phyloP scores from a whole-genome alignment of 2,888 invertebrate species.

The Pocota personata region DNA sequence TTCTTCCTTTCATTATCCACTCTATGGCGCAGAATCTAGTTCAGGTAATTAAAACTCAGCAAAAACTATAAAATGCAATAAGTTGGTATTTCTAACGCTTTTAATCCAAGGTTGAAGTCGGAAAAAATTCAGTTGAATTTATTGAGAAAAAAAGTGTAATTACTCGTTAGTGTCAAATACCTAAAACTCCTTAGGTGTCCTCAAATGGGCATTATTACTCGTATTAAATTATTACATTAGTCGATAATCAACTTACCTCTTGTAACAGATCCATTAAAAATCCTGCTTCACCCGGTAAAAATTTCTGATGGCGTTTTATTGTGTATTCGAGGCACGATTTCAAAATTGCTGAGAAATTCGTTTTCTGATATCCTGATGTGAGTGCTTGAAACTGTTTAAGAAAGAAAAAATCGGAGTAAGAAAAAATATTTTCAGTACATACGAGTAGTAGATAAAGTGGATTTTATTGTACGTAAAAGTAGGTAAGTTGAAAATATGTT shows the following conservation, averaged over 20 bases:
- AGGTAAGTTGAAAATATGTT: too few species aligned
- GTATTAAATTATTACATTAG: neutral
- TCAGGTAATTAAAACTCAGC: too few species aligned
- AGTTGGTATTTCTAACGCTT: too few species aligned
- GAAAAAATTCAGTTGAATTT: too few species aligned
- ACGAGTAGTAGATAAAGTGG: neutral
- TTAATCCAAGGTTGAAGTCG: too few species aligned
- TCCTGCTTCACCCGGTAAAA: conserved; percentile 82
- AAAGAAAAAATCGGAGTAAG: neutral
- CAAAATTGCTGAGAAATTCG: conserved; percentile 82
- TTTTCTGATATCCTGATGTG: conserved; percentile 81
- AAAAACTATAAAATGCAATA: too few species aligned
- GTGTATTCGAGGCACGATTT: conserved; percentile 82
- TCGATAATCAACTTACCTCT: conserved; percentile 78
- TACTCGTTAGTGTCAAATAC: too few species aligned
- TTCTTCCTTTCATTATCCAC: too few species aligned
- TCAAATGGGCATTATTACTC: too few species aligned
- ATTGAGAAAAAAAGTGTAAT: too few species aligned
- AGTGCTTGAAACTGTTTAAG: conserved; percentile 78
- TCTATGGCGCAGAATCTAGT: too few species aligned
- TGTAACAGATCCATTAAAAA: conserved; percentile 82
- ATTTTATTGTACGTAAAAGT: neutral
- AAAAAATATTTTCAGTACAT: neutral
- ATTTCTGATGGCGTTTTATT: conserved; percentile 78
- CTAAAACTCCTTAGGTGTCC: too few species aligned